Evolutionary conservation across 2,888 invertebrate genomes (phyloP).

Genomic region (Phengaris alcon): DNA sequence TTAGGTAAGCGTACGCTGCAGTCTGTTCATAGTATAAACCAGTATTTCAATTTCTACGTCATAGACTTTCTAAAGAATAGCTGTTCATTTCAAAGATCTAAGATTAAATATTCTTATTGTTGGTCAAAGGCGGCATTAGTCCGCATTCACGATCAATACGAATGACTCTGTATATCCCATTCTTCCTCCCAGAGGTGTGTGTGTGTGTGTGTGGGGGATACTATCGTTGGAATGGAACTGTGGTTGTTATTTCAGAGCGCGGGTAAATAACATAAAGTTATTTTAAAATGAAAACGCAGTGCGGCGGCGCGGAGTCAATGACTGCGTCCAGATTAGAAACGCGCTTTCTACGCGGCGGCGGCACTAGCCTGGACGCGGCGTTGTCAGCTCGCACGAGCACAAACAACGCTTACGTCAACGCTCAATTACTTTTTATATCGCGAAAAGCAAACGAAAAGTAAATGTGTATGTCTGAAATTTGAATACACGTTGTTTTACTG

Average conservation of each 20-base stretch:
- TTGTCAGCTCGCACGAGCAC: slow-evolving; percentile 57
- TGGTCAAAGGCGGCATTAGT: slow-evolving; percentile 12
- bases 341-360: slow-evolving; percentile 72
- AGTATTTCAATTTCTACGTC: neutral
- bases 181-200: neutral
- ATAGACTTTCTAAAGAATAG: neutral
- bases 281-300: slow-evolving; percentile 40
- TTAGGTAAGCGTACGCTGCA: too few species aligned
- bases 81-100: neutral
- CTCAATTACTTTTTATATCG: slow-evolving; percentile 38
- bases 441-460: slow-evolving; percentile 23
- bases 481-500: neutral
- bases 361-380: slow-evolving; percentile 59
- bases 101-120: neutral
- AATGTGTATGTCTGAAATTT: neutral
- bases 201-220: neutral
- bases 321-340: slow-evolving; percentile 77
- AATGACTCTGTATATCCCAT: neutral
- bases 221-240: slow-evolving; percentile 19
- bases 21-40: neutral
- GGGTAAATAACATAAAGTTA: slow-evolving; percentile 33
- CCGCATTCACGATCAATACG: slow-evolving; percentile 2
- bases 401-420: slow-evolving; percentile 39
- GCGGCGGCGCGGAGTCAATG: slow-evolving; percentile 64
- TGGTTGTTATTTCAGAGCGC: slow-evolving; percentile 30